phyloP scores from a whole-genome alignment of 2,888 invertebrate genomes.

The Argyresthia albistria region DNA sequence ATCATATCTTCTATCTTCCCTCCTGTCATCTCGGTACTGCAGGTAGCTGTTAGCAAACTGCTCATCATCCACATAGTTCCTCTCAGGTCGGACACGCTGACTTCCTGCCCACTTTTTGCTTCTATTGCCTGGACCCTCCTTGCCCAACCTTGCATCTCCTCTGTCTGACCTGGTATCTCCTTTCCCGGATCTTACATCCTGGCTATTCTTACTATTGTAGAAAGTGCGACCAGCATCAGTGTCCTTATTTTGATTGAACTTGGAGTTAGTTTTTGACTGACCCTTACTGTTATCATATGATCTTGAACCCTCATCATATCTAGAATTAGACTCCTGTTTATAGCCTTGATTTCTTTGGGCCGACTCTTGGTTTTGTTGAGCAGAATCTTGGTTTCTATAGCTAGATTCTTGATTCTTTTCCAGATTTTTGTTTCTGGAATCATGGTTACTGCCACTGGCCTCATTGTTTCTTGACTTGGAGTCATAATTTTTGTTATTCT shows the following conservation, averaged over 20 bases:
- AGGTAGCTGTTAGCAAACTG: conserved; percentile 51
- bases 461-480: conserved; percentile 2
- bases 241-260: conserved; percentile 40
- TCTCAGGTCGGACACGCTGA: conserved; percentile 40
- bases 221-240: conserved; percentile 43
- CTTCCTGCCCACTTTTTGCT: conserved; percentile 44
- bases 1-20: not conserved
- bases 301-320: conserved; percentile 13
- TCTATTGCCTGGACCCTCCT: not conserved
- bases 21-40: conserved; percentile 32
- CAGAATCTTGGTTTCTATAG: conserved; percentile 15
- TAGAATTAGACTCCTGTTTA: conserved; percentile 10
- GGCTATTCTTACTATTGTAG: conserved; percentile 53
- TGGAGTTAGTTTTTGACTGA: conserved; percentile 37
- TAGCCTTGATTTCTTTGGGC: too few relatives aligned
- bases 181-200: conserved; percentile 39
- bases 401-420: conserved; percentile 1
- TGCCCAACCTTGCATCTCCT: not conserved
- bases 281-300: conserved; percentile 1
- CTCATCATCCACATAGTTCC: conserved; percentile 47
- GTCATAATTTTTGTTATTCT: not conserved
- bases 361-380: not conserved
- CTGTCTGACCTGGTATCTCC: conserved; percentile 29
- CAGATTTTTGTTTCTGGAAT: conserved; percentile 16
- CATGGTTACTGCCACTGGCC: conserved; percentile 17